These are phyloP conservation scores for Neria commutata DNA, from an alignment of 2,888 invertebrate genomes.

Conservation along the genomic window DNA sequence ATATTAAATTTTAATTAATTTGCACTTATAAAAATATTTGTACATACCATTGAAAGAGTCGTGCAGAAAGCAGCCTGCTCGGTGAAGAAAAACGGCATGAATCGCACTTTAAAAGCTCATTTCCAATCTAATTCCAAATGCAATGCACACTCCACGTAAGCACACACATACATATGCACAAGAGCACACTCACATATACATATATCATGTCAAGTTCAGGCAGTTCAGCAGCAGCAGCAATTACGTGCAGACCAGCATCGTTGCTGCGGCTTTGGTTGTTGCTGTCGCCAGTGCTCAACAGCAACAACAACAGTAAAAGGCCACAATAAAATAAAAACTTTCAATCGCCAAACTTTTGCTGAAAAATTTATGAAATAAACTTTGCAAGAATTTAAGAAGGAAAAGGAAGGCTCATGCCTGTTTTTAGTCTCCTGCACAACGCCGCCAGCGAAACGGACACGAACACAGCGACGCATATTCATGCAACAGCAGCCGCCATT, in stretches of 20 bases:
- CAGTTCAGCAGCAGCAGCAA: background rate
- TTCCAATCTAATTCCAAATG: too few relatives aligned
- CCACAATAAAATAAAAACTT: background rate
- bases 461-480: too few relatives aligned
- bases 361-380: conserved; percentile 9
- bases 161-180: background rate
- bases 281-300: background rate
- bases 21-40: too few relatives aligned
- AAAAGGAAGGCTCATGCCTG: conserved; percentile 7
- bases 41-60: too few relatives aligned
- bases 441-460: conserved; percentile 14
- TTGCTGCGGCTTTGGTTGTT: background rate
- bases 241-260: background rate
- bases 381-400: background rate
- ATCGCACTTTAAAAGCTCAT: too few relatives aligned
- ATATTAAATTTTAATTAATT: too few relatives aligned
- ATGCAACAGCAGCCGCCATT: too few relatives aligned
- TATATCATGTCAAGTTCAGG: conserved; percentile 19
- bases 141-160: too few relatives aligned
- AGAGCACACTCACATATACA: background rate
- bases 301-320: background rate
- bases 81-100: too few relatives aligned
- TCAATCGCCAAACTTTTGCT: conserved; percentile 3
- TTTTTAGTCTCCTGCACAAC: background rate
- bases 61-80: too few relatives aligned